phyloP scores from a whole-genome alignment of 2,113 vertebrate species.

The Leptosomus discolor region DNA sequence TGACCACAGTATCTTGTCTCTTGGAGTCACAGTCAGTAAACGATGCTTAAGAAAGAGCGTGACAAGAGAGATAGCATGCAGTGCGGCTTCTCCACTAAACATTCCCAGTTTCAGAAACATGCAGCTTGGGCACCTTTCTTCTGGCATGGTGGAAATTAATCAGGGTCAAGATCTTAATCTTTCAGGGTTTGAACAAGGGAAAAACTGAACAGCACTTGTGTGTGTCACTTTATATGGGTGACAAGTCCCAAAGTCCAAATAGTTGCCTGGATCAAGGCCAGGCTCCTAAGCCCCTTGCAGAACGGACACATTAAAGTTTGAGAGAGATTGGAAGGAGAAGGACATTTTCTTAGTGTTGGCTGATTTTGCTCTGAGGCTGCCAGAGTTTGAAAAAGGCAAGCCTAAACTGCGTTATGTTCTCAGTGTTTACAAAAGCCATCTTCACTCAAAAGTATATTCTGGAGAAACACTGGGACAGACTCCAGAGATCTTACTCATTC shows the following conservation, averaged over 20 bases:
- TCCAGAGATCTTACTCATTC: background rate
- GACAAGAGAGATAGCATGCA: background rate
- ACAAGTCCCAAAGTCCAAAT: background rate
- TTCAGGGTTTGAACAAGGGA: background rate
- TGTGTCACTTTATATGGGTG: background rate
- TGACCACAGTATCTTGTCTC: background rate
- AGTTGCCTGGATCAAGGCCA: background rate
- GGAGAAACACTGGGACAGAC: background rate
- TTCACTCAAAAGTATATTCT: background rate
- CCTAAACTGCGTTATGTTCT: background rate
- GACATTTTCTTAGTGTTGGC: background rate
- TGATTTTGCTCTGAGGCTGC: background rate
- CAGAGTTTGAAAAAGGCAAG: background rate
- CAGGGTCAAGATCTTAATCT: background rate
- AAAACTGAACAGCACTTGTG: background rate
- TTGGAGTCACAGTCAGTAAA: background rate
- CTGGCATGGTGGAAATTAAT: background rate
- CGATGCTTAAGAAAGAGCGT: background rate
- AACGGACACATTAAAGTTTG: background rate
- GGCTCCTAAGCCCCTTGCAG: background rate
- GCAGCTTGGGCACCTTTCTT: background rate
- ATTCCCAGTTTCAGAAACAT: background rate
- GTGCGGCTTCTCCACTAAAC: background rate
- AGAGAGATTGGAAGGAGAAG: background rate
- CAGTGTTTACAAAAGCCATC: background rate